Percentiles rank a stretch among this genome's conserved stretches.
Conservation (phyloP, 2,888 invertebrate genomes). For the Microplitis manilae region DNA sequence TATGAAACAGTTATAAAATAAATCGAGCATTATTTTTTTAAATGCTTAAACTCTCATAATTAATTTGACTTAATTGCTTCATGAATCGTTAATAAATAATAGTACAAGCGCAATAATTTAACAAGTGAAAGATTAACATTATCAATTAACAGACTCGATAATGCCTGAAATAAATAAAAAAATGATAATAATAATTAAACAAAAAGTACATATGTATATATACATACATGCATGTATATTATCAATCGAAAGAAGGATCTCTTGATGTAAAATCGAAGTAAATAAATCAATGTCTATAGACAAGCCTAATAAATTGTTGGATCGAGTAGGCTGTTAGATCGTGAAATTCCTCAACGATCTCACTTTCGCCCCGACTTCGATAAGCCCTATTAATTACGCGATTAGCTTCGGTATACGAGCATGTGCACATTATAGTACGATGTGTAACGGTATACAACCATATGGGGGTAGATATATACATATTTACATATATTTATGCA, state of each 20-base stretch:
- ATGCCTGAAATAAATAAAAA: constrained; percentile 10
- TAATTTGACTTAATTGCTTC: constrained; percentile 10
- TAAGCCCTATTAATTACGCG: constrained; percentile 45
- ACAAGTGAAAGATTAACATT: constrained; percentile 8
- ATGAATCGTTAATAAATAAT: constrained; percentile 20
- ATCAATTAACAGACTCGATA: constrained; percentile 23
- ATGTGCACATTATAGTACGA: not conserved
- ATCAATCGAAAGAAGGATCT: constrained; percentile 22
- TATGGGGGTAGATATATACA: constrained; percentile 26
- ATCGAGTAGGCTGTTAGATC: constrained; percentile 37
- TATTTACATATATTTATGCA: constrained; percentile 20
- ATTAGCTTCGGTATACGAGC: constrained; percentile 38
- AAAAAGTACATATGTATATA: not conserved
- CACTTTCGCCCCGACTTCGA: constrained; percentile 40
- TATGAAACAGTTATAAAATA: not conserved
- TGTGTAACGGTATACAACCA: constrained; percentile 23
- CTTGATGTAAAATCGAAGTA: constrained; percentile 35
- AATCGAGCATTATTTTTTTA: not conserved
- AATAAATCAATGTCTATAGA: constrained; percentile 37
- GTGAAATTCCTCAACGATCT: constrained; percentile 41
- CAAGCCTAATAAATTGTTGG: constrained; percentile 35
- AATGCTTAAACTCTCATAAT: not conserved
- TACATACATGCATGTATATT: not conserved
- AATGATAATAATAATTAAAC: constrained; percentile 1
- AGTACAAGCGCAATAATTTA: not conserved